Conservation (phyloP, 2,797 vertebrate species). For the Telmatherina bonti region DNA sequence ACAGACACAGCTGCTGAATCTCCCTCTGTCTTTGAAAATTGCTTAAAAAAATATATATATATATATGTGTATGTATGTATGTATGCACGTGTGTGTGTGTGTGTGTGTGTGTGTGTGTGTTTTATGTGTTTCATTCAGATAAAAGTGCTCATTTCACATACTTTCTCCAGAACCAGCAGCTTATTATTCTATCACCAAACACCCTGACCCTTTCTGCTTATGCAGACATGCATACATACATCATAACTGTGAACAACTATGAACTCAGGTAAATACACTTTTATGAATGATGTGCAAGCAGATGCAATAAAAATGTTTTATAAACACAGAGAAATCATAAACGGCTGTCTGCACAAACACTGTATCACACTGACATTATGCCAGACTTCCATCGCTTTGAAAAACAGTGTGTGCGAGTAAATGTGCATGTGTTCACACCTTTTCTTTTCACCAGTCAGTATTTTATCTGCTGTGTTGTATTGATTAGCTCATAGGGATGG, state of each 20-base stretch:
- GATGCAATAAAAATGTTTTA: not conserved
- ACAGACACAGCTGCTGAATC: too few species aligned
- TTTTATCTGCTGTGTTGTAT: slow-evolving; percentile 48
- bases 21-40: too few species aligned
- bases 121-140: slow-evolving; percentile 48
- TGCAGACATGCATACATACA: slow-evolving; percentile 27
- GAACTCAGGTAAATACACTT: not conserved
- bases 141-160: slow-evolving; percentile 42
- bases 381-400: slow-evolving; percentile 10
- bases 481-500: slow-evolving; percentile 60
- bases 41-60: too few species aligned
- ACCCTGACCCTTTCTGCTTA: slow-evolving; percentile 22
- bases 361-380: not conserved
- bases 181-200: slow-evolving; percentile 39
- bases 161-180: slow-evolving; percentile 35
- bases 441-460: slow-evolving; percentile 41
- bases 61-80: too few species aligned
- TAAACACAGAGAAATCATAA: not conserved
- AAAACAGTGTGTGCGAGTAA: slow-evolving; percentile 7
- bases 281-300: not conserved
- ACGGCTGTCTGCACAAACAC: not conserved
- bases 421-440: not conserved
- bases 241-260: not conserved
- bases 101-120: slow-evolving; percentile 16
- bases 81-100: too few species aligned